phyloP scores from a whole-genome alignment of 2,888 invertebrate species.

The Galerucella calmariensis region DNA sequence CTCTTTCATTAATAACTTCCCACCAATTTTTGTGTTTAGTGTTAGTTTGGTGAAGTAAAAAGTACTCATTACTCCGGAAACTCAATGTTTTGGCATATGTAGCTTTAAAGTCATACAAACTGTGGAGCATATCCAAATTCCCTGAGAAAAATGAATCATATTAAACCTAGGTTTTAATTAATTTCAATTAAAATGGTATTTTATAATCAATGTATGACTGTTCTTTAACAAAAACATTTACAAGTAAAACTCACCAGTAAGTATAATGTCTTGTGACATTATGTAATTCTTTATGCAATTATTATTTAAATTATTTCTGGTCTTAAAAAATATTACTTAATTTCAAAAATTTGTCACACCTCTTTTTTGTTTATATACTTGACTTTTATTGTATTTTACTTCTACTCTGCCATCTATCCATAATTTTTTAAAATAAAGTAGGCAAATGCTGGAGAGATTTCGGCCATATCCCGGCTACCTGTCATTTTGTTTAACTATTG shows the following conservation, averaged over 20 bases:
- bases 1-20: slow-evolving; percentile 86
- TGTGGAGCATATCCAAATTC: slow-evolving; percentile 84
- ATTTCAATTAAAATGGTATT: slow-evolving; percentile 9
- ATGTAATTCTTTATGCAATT: slow-evolving; percentile 25
- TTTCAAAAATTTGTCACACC: slow-evolving; percentile 53
- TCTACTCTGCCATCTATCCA: slow-evolving; percentile 34
- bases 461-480: too few species aligned
- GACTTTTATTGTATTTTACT: slow-evolving; percentile 24
- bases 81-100: slow-evolving; percentile 85
- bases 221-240: slow-evolving; percentile 7
- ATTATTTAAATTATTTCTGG: slow-evolving; percentile 18
- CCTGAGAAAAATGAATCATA: slow-evolving; percentile 63
- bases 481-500: too few species aligned
- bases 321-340: slow-evolving; percentile 25
- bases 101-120: slow-evolving; percentile 85
- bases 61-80: slow-evolving; percentile 83
- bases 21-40: slow-evolving; percentile 88
- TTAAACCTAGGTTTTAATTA: slow-evolving; percentile 18
- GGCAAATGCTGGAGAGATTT: neutral
- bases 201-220: neutral
- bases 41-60: slow-evolving; percentile 81
- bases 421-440: neutral
- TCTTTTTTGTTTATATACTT: slow-evolving; percentile 56
- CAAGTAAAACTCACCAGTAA: slow-evolving; percentile 49
- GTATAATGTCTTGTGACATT: slow-evolving; percentile 52